Conservation (phyloP, 2,888 invertebrate genomes). For the Papilio protenor region DNA sequence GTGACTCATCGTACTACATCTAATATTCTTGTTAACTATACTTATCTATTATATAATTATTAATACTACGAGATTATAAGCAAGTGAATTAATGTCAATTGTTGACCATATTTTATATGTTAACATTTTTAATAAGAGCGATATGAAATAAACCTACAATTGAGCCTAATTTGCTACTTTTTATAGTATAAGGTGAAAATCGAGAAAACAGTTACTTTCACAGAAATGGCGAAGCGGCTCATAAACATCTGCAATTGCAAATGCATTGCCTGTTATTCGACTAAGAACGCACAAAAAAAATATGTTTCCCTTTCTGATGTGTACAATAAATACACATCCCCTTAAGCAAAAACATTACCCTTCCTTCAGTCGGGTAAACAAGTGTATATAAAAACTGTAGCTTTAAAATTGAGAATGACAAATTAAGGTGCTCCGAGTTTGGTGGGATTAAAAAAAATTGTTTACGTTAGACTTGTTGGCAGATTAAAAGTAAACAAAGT, state of each 20-base stretch:
- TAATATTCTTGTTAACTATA: neutral
- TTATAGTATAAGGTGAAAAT: no score
- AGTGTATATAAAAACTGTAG: neutral
- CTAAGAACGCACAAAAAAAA: no score
- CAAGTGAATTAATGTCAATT: neutral
- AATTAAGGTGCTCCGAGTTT: no score
- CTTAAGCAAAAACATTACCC: neutral
- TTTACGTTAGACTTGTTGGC: constrained; percentile 18
- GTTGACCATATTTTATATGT: neutral
- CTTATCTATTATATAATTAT: neutral
- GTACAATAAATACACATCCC: neutral
- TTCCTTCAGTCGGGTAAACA: neutral
- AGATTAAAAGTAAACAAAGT: constrained; percentile 35
- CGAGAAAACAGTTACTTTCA: no score
- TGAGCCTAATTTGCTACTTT: no score
- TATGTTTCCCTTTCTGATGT: no score
- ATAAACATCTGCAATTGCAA: no score
- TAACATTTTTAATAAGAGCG: neutral
- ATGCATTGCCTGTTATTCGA: no score
- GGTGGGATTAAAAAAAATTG: neutral
- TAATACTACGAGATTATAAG: no score
- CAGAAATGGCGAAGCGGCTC: no score
- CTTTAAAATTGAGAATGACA: constrained; percentile 4
- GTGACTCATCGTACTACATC: neutral
- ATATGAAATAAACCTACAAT: no score